Evolutionary conservation across 2,888 invertebrate genomes (phyloP).

Genomic region (Allygus modestus): DNA sequence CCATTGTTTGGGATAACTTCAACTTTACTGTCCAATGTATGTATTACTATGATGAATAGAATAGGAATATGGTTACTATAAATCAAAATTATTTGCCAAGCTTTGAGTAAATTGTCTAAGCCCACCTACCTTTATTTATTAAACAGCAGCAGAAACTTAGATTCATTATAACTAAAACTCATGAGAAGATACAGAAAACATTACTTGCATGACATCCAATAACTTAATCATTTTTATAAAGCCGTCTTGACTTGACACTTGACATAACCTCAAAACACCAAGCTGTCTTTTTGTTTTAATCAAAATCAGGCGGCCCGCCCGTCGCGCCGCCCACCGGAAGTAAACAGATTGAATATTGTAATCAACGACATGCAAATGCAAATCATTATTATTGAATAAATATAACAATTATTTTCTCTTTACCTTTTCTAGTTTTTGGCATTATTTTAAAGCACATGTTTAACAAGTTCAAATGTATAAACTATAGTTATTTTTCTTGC

Average conservation of each 20-base stretch:
- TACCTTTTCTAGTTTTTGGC: no score
- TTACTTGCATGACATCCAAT: not conserved
- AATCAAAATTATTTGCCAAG: no score
- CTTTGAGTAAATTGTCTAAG: no score
- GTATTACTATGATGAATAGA: no score
- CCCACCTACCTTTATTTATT: slow-evolving; percentile 29
- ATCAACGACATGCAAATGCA: not conserved
- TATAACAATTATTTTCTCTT: no score
- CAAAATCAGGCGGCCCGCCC: slow-evolving; percentile 1
- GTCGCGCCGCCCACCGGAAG: slow-evolving; percentile 28
- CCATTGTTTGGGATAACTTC: no score
- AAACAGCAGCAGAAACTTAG: slow-evolving; percentile 47
- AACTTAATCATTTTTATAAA: not conserved
- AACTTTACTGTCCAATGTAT: no score
- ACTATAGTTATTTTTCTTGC: no score
- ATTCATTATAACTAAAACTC: slow-evolving; percentile 13
- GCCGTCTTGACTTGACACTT: not conserved
- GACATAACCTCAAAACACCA: slow-evolving; percentile 10
- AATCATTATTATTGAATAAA: no score
- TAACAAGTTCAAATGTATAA: no score
- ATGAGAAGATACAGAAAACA: not conserved
- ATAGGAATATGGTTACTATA: no score
- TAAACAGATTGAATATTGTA: slow-evolving; percentile 4
- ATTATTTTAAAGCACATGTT: no score
- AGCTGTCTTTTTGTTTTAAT: slow-evolving; percentile 6